These are phyloP conservation scores for Megastigmus dorsalis DNA, from an alignment of 2,888 invertebrate species.

Conservation along the genomic window DNA sequence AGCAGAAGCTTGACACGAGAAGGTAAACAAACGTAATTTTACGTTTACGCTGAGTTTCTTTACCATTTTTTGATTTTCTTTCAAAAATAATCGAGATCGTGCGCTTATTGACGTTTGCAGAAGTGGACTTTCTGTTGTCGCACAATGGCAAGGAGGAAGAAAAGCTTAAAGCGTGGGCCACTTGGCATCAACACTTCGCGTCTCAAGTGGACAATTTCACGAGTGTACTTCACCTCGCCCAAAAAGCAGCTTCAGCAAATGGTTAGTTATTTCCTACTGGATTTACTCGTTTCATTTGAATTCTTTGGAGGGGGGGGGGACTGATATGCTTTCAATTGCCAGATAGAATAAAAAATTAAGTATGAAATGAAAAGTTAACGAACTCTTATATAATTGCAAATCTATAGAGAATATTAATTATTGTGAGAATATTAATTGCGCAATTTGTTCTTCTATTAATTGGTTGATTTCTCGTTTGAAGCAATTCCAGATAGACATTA, in stretches of 20 bases:
- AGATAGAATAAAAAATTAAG: too few relatives aligned
- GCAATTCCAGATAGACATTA: too few relatives aligned
- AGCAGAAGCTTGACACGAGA: slow-evolving; percentile 54
- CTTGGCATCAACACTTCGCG: slow-evolving; percentile 63
- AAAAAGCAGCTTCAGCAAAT: slow-evolving; percentile 65
- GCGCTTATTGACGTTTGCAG: slow-evolving; percentile 57
- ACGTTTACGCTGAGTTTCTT: not conserved
- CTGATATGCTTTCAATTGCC: too few relatives aligned
- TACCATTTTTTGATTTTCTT: not conserved
- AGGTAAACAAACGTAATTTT: too few relatives aligned
- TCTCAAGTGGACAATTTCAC: slow-evolving; percentile 62
- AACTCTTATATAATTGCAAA: too few relatives aligned
- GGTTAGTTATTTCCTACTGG: slow-evolving; percentile 58
- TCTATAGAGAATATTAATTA: too few relatives aligned
- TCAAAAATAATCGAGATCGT: not conserved
- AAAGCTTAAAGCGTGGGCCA: slow-evolving; percentile 63
- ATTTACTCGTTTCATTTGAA: too few relatives aligned
- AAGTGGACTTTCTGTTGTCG: slow-evolving; percentile 62
- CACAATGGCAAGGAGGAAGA: slow-evolving; percentile 57
- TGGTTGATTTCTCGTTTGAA: too few relatives aligned
- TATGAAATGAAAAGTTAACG: too few relatives aligned
- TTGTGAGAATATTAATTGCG: too few relatives aligned
- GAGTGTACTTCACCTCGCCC: slow-evolving; percentile 59
- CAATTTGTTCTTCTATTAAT: too few relatives aligned
- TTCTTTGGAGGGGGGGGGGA: too few relatives aligned